Conservation (phyloP, 2,113 vertebrate species). For the Pavo muticus region DNA sequence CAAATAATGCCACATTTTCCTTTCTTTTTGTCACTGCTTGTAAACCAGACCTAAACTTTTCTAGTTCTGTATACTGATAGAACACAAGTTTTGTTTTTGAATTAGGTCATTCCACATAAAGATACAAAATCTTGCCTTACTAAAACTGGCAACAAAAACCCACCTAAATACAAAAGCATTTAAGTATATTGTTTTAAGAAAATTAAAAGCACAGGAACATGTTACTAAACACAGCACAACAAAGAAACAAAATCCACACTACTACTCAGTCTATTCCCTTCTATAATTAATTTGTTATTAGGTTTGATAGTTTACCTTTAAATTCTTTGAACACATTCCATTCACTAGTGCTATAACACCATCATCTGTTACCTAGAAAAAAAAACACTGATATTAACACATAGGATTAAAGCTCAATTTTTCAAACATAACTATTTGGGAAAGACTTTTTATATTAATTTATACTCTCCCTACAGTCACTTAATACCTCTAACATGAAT, state of each 20-base stretch:
- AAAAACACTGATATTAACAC: background rate
- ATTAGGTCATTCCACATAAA: background rate
- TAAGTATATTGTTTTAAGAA: background rate
- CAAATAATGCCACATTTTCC: background rate
- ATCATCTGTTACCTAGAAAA: slow-evolving; percentile 84
- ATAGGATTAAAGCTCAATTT: background rate
- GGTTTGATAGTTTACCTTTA: slow-evolving; percentile 81
- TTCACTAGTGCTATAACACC: slow-evolving; percentile 85
- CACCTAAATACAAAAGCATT: background rate
- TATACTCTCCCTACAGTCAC: background rate
- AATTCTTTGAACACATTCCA: slow-evolving; percentile 83
- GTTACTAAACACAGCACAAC: background rate
- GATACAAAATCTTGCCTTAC: background rate
- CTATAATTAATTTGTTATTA: background rate
- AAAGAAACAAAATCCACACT: background rate
- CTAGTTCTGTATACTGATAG: background rate
- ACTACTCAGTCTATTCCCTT: background rate
- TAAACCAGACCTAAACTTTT: background rate
- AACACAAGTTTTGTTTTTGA: background rate
- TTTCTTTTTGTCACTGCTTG: background rate
- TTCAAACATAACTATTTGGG: background rate
- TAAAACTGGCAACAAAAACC: background rate
- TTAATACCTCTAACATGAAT: background rate
- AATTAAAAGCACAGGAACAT: background rate
- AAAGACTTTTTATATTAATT: background rate